Conservation (phyloP, 2,888 invertebrate genomes). For the Perizoma affinitatum region DNA sequence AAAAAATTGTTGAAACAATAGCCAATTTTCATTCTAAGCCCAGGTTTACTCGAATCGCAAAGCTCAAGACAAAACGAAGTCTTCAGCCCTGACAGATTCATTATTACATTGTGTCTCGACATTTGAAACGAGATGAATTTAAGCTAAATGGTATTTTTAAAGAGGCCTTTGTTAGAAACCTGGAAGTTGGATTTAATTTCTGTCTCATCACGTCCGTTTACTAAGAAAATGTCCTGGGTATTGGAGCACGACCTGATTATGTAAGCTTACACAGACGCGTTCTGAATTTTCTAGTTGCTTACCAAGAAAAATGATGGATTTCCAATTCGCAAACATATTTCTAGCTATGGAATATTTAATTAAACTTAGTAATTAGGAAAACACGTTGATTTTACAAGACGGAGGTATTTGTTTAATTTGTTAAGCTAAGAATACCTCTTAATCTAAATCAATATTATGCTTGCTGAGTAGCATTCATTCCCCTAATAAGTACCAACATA, state of each 20-base stretch:
- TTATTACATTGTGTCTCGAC: constrained; percentile 18
- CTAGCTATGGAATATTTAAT: not conserved
- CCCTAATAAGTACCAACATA: not conserved
- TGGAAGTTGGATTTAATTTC: not conserved
- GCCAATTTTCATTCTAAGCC: constrained; percentile 3
- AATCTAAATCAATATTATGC: no score
- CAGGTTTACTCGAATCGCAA: constrained; percentile 1
- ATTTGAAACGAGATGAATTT: constrained; percentile 19
- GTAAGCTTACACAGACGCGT: not conserved
- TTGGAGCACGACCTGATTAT: not conserved
- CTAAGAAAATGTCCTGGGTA: not conserved
- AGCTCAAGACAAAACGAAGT: constrained; percentile 12
- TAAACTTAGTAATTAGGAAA: not conserved
- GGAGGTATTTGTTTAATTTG: not conserved
- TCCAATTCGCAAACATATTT: not conserved
- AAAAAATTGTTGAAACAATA: constrained; percentile 4
- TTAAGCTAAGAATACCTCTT: no score
- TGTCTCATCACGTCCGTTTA: not conserved
- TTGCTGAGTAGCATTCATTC: no score
- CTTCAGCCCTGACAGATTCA: constrained; percentile 7
- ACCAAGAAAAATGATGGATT: not conserved
- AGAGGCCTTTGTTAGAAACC: constrained; percentile 24
- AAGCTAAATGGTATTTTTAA: constrained; percentile 19
- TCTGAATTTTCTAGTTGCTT: not conserved
- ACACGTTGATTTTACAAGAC: not conserved